A percentile compares a stretch with the other conserved stretches of the same genome.
phyloP scores from a whole-genome alignment of 2,888 invertebrate genomes.

The Calliopum simillimum region DNA sequence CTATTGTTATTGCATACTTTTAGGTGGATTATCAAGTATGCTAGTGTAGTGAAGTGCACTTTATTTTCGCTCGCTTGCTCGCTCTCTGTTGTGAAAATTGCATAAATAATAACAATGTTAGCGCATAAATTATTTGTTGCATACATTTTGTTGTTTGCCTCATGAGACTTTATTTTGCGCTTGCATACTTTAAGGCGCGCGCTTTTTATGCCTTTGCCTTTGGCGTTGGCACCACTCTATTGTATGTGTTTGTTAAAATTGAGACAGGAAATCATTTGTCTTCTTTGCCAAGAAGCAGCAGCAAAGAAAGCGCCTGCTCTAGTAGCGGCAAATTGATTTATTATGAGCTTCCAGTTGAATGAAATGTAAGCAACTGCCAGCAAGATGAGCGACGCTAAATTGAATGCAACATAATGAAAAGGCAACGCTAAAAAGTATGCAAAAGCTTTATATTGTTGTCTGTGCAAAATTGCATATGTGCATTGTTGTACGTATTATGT shows the following conservation, averaged over 20 bases:
- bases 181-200: too few relatives aligned
- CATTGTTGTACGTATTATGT: too few relatives aligned
- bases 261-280: conserved; percentile 54
- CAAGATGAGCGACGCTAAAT: conserved; percentile 20
- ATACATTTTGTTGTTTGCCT: neutral
- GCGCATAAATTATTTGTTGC: conserved; percentile 42
- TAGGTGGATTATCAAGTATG: neutral
- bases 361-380: neutral
- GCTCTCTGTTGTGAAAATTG: conserved; percentile 27
- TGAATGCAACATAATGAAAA: conserved; percentile 48
- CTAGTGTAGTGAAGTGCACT: conserved; percentile 20
- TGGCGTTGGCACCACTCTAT: neutral
- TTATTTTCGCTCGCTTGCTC: too few relatives aligned
- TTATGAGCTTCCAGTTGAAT: neutral
- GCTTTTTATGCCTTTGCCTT: conserved; percentile 5
- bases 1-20: conserved; percentile 15
- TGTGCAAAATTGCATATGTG: too few relatives aligned
- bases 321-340: conserved; percentile 27
- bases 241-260: conserved; percentile 43
- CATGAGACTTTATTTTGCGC: too few relatives aligned
- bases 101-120: conserved; percentile 45
- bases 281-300: conserved; percentile 22
- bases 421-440: conserved; percentile 11
- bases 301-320: too few relatives aligned
- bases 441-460: too few relatives aligned